Conservation (phyloP, 2,797 vertebrate species). For the Chloroceryle amazona region DNA sequence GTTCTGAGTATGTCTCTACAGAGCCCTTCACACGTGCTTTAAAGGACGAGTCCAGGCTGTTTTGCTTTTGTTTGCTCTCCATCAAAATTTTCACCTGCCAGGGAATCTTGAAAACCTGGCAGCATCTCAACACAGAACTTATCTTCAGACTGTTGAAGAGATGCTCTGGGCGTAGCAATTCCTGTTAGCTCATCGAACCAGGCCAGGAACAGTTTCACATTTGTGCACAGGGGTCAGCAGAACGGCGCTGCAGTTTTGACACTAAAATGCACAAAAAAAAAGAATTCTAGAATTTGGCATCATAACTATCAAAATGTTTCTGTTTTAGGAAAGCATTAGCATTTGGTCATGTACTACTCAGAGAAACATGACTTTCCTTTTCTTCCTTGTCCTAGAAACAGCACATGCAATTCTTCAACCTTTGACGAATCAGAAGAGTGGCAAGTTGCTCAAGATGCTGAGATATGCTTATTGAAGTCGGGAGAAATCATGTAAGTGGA, state of each 20-base stretch:
- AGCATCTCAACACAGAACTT: background rate
- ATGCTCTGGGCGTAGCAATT: background rate
- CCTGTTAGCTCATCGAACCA: background rate
- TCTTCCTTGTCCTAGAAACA: conserved; percentile 67
- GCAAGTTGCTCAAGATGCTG: conserved; percentile 88
- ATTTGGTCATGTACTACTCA: background rate
- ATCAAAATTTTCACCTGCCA: background rate
- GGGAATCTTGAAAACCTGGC: background rate
- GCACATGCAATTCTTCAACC: conserved; percentile 78
- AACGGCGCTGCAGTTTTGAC: background rate
- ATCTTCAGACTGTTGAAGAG: background rate
- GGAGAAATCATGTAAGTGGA: conserved; percentile 92
- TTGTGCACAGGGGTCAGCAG: background rate
- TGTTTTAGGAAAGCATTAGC: background rate
- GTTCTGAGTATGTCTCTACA: background rate
- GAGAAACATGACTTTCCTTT: background rate
- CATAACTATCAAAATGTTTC: background rate
- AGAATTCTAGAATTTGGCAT: background rate
- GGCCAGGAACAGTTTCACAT: background rate
- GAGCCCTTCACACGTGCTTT: too few species aligned
- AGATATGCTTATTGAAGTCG: conserved; percentile 92
- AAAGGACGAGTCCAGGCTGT: too few species aligned
- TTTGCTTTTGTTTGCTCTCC: background rate
- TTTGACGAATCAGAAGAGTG: conserved; percentile 86
- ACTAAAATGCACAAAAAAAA: background rate